A percentile compares a stretch with the other conserved stretches of the same genome.
phyloP scores from a whole-genome alignment of 64 coral and sea anemone genomes.

The Pachyseris speciosa region DNA sequence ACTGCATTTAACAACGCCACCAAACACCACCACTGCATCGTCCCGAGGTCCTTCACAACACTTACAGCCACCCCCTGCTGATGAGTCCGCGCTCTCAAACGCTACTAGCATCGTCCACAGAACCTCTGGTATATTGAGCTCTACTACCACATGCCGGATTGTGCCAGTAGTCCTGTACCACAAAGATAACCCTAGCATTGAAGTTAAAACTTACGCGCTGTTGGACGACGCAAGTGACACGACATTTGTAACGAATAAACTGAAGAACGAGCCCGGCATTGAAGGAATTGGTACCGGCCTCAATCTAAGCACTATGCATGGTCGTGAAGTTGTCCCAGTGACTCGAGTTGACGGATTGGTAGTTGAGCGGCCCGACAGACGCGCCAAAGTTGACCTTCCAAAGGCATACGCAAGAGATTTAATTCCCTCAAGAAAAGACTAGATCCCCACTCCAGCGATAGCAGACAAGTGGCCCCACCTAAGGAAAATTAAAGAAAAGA shows the following conservation, averaged over 20 bases:
- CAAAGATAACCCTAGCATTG: slow-evolving; percentile 6
- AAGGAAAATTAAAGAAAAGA: neutral
- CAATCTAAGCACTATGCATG: slow-evolving; percentile 55
- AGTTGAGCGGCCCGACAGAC: slow-evolving; percentile 30
- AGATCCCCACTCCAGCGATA: slow-evolving; percentile 57
- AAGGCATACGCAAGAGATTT: slow-evolving; percentile 28
- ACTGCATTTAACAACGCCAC: too few relatives aligned
- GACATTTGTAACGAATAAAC: slow-evolving; percentile 25
- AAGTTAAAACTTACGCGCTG: slow-evolving; percentile 61
- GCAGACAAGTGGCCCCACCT: slow-evolving; percentile 70
- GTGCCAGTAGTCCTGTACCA: slow-evolving; percentile 57
- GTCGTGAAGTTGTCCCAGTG: slow-evolving; percentile 22
- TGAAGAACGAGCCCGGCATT: slow-evolving; percentile 48
- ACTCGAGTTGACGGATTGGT: slow-evolving; percentile 20
- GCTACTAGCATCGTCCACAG: neutral
- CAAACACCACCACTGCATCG: too few relatives aligned
- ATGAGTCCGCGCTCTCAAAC: too few relatives aligned
- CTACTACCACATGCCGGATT: slow-evolving; percentile 52
- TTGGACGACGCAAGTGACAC: slow-evolving; percentile 67
- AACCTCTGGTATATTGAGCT: too few relatives aligned
- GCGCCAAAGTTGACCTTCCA: slow-evolving; percentile 42
- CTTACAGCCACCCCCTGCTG: too few relatives aligned
- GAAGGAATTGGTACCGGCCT: neutral
- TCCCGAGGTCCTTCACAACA: too few relatives aligned
- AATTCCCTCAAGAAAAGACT: slow-evolving; percentile 61